These are phyloP conservation scores for Sphenodon punctatus DNA, from an alignment of 2,797 vertebrate genomes.

Conservation along the genomic window DNA sequence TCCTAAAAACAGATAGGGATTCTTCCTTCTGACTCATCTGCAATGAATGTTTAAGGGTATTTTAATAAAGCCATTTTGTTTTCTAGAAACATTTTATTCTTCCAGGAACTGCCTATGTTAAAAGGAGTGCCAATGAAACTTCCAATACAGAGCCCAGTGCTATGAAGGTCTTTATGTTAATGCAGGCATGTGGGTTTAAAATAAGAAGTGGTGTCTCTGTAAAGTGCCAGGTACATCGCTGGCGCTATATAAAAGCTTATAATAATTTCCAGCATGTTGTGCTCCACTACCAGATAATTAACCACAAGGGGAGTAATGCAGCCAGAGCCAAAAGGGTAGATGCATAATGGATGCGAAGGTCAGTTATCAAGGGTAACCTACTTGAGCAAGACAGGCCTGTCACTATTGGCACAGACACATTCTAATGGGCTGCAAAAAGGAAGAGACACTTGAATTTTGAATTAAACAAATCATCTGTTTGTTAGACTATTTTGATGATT, in stretches of 20 bases:
- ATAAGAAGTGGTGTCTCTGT: slow-evolving; percentile 17
- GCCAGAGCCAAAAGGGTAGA: background rate
- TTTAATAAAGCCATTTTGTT: too few species aligned
- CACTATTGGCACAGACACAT: background rate
- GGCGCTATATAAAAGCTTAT: too few species aligned
- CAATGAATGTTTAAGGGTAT: too few species aligned
- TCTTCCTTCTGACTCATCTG: too few species aligned
- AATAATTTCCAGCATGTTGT: slow-evolving; percentile 17
- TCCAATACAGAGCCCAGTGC: background rate
- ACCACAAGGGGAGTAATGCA: slow-evolving; percentile 17
- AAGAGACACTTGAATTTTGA: background rate
- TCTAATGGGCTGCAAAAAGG: background rate
- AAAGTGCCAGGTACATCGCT: too few species aligned
- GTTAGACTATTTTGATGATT: background rate
- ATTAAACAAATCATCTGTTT: background rate
- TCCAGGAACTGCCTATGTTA: background rate
- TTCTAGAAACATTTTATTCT: too few species aligned
- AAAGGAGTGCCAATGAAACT: background rate
- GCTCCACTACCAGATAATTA: slow-evolving; percentile 41
- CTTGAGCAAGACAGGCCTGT: background rate
- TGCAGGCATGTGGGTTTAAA: slow-evolving; percentile 6
- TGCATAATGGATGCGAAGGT: background rate
- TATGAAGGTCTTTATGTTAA: slow-evolving; percentile 31
- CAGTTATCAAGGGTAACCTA: slow-evolving; percentile 5
- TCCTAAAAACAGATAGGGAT: too few species aligned